Evolutionary conservation across 1,140 invertebrate species (phyloP).

Genomic region (Sesamia nonagrioides): DNA sequence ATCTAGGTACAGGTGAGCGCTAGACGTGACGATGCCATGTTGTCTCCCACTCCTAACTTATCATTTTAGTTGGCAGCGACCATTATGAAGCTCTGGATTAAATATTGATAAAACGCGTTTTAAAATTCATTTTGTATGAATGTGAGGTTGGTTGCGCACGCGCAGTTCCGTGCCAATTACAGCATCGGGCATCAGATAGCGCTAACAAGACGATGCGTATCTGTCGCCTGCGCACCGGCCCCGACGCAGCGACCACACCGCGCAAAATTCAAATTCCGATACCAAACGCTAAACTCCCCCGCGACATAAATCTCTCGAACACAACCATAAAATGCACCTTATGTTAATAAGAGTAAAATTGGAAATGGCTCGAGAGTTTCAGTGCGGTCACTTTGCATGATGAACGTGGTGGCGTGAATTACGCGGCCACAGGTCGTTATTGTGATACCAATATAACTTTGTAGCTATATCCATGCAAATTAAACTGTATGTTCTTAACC

Average conservation of each 20-base stretch:
- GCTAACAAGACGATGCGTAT: slow-evolving; percentile 86
- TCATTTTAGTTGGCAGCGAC: slow-evolving; percentile 11
- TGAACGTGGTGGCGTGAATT: slow-evolving; percentile 83
- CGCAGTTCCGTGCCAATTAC: slow-evolving; percentile 81
- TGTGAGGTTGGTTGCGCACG: slow-evolving; percentile 53
- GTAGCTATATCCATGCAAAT: not conserved
- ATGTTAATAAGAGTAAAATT: not conserved
- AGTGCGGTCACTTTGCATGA: slow-evolving; percentile 78
- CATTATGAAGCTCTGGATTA: slow-evolving; percentile 48
- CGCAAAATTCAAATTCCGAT: slow-evolving; percentile 77
- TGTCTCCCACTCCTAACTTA: slow-evolving; percentile 20
- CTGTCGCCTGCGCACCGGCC: slow-evolving; percentile 61
- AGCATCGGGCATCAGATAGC: slow-evolving; percentile 80
- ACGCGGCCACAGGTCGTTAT: slow-evolving; percentile 82
- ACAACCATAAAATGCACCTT: slow-evolving; percentile 41
- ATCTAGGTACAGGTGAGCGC: no score
- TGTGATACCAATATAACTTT: slow-evolving; percentile 54
- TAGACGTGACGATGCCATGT: no score
- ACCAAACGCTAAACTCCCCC: slow-evolving; percentile 68
- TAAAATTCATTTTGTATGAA: slow-evolving; percentile 59
- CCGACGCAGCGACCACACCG: slow-evolving; percentile 49
- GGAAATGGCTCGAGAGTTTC: not conserved
- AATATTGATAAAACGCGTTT: slow-evolving; percentile 52
- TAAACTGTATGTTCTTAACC: slow-evolving; percentile 14
- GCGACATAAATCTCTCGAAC: slow-evolving; percentile 65